These are phyloP conservation scores for Psilopogon haemacephalus DNA, from an alignment of 2,113 vertebrate genomes.

Conservation along the genomic window DNA sequence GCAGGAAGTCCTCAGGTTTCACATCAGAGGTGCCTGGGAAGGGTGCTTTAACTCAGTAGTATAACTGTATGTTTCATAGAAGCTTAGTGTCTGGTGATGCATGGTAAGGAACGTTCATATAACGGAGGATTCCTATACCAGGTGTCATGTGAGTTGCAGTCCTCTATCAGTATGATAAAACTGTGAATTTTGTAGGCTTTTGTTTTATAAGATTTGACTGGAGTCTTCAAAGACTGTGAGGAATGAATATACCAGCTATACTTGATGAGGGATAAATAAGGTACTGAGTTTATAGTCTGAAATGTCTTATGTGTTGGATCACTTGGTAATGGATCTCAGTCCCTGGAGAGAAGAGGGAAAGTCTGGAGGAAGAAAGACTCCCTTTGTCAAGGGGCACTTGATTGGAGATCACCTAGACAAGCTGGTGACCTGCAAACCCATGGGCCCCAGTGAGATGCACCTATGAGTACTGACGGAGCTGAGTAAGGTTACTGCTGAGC, in stretches of 20 bases:
- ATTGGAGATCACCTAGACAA: too few relatives aligned
- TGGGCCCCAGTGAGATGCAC: too few relatives aligned
- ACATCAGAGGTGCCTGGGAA: neutral
- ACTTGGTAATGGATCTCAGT: too few relatives aligned
- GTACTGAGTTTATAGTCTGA: neutral
- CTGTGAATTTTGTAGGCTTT: neutral
- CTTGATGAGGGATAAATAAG: neutral
- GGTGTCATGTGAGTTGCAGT: neutral
- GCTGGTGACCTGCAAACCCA: too few relatives aligned
- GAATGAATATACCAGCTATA: neutral
- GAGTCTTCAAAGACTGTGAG: neutral
- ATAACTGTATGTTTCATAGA: neutral
- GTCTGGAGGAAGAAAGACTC: too few relatives aligned
- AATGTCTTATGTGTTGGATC: neutral
- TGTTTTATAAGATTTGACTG: neutral
- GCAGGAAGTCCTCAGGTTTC: neutral
- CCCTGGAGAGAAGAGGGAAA: too few relatives aligned
- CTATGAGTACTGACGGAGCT: too few relatives aligned
- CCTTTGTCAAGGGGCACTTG: too few relatives aligned
- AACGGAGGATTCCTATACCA: neutral
- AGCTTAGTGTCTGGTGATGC: neutral
- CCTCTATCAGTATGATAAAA: neutral
- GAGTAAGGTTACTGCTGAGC: too few relatives aligned
- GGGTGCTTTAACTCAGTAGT: neutral
- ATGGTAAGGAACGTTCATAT: neutral